These are phyloP conservation scores for Acanthopagrus latus DNA, from an alignment of 2,797 vertebrate genomes.

Conservation along the genomic window DNA sequence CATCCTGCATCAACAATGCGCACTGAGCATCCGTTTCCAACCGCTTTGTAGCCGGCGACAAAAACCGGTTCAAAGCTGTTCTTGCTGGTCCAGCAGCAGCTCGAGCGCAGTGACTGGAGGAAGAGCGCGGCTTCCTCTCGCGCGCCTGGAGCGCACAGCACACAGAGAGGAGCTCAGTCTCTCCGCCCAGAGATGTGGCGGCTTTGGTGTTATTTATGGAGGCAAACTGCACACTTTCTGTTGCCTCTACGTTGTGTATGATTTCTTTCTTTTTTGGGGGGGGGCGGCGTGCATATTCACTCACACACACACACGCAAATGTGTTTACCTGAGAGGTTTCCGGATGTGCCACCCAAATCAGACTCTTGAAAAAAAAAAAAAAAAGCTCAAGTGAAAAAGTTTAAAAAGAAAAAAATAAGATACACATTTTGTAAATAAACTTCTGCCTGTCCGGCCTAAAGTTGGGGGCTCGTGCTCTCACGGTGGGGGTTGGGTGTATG, in stretches of 20 bases:
- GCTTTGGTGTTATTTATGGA: background rate
- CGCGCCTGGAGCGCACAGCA: constrained; percentile 56
- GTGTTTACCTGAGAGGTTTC: constrained; percentile 29
- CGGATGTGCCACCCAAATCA: background rate
- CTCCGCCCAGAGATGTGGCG: background rate
- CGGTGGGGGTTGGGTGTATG: background rate
- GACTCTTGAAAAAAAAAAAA: background rate
- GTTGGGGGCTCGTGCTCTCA: constrained; percentile 2
- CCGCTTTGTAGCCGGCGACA: constrained; percentile 67
- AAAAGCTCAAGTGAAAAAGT: background rate
- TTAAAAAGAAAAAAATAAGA: background rate
- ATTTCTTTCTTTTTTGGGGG: background rate
- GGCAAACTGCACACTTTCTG: background rate
- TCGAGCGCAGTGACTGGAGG: constrained; percentile 38
- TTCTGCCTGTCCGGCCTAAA: background rate
- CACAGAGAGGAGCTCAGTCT: background rate
- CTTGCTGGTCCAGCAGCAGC: constrained; percentile 74
- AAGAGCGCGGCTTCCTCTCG: constrained; percentile 57
- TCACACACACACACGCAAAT: background rate
- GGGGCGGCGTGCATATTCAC: background rate
- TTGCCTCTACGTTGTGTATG: background rate
- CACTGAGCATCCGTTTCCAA: constrained; percentile 50
- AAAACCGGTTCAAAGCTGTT: constrained; percentile 87
- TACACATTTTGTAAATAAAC: background rate
- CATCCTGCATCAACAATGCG: constrained; percentile 48